Conservation (phyloP, 2,113 vertebrate species). For the Malurus elegans region DNA sequence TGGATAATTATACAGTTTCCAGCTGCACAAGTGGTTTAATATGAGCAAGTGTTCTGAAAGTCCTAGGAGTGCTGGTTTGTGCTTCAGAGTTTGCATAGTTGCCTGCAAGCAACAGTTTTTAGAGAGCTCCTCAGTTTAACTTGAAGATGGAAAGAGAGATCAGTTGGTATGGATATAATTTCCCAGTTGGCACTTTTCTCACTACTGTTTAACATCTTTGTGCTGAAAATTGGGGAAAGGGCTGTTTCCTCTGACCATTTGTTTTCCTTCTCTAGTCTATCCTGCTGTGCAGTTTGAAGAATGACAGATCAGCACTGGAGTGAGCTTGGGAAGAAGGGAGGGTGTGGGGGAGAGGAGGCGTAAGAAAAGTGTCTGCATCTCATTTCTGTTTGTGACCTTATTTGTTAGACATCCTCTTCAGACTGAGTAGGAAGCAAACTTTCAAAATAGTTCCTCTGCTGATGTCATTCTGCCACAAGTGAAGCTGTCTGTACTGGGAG, state of each 20-base stretch:
- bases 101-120: background rate
- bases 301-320: background rate
- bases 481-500: background rate
- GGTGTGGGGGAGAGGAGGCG: fast-evolving
- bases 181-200: background rate
- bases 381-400: background rate
- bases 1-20: background rate
- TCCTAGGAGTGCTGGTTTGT: background rate
- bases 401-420: background rate
- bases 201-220: background rate
- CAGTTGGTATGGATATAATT: fast-evolving
- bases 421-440: background rate
- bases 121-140: background rate
- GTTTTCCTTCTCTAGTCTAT: background rate
- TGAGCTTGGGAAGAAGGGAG: background rate
- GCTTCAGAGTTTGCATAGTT: background rate
- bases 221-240: background rate
- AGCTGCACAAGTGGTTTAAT: background rate
- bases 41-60: background rate
- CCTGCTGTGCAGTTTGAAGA: background rate
- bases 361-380: background rate
- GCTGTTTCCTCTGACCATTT: background rate
- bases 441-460: background rate
- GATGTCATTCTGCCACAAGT: background rate
- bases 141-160: background rate